Base-by-base conservation (phyloP, 1,140 invertebrate species). In the Anoplolepis gracilipes region DNA sequence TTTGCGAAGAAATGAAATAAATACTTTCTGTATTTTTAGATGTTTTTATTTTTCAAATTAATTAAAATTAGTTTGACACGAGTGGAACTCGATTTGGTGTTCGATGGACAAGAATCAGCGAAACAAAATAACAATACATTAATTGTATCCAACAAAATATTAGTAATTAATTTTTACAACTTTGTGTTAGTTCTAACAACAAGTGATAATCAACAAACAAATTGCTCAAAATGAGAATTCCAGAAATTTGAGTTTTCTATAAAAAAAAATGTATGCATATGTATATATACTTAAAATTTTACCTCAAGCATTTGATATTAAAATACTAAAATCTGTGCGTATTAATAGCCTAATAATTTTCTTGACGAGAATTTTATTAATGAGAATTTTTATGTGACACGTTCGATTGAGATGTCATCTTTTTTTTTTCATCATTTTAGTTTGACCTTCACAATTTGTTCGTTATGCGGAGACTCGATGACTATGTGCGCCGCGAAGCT, bases 121-220 rank as follows among this genome's bases (percentile, higher is more conserved):
- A 11, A 42, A 30, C 19, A 49, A 22, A 46, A n/a, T n/a, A n/a
- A 30, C 28, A 64, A 16, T n/a, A 33, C 1, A 77, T 64, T 33
- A 77, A 78, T 78, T 39, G 7, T 49, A 78, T 25, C 33, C 28
- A 33, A n/a, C 22, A 33, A 2, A 5, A 1, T 67, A 49, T 33
- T 13, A 49, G 6, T 78, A 78, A 67, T 78, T 78, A 65, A 49
- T 78, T 78, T 78, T 28, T 49, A 13, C 7, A 42, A 22, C 5
- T 13, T 4, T 28, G 10, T 22, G 19, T 6, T 42, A 33, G 3
- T 7, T 3, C 22, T 4, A 7, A 57, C 11, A 28, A 2, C n/a
- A 6, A 16, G 30, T 8, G 28, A 11, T 11, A 25, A 57, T 75
- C 13, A 2, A 25, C 49, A 70, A 49, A 49, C 13, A 30, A 55